phyloP scores from a whole-genome alignment of 2,113 vertebrate genomes.

The Podilymbus podiceps region DNA sequence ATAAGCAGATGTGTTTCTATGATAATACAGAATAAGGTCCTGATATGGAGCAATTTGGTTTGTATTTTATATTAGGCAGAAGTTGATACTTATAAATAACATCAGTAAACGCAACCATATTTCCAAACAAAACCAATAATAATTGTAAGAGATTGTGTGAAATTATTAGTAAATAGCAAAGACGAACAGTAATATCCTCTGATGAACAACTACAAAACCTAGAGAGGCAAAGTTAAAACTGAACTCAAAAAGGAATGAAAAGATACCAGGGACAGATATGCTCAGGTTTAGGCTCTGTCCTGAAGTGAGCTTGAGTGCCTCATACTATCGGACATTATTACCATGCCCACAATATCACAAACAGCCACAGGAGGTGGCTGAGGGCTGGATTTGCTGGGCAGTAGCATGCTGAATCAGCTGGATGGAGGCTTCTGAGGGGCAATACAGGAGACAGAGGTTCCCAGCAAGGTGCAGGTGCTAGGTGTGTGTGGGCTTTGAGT shows the following conservation, averaged over 20 bases:
- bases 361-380: neutral
- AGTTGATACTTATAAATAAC: neutral
- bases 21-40: neutral
- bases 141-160: neutral
- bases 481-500: neutral
- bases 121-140: neutral
- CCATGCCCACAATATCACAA: neutral
- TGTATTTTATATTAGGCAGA: neutral
- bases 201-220: neutral
- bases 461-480: accelerated
- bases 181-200: neutral
- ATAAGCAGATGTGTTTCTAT: neutral
- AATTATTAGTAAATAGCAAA: neutral
- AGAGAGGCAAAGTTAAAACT: neutral
- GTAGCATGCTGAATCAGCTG: neutral
- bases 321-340: neutral
- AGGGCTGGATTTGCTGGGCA: neutral
- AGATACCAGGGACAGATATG: neutral
- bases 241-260: neutral
- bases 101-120: neutral
- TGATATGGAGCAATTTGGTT: neutral
- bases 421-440: neutral
- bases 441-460: neutral
- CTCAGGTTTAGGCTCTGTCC: neutral
- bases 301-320: neutral